Evolutionary conservation across 92 coral and sea anemone species (phyloP).

Genomic region (Palythoa grandiflora): DNA sequence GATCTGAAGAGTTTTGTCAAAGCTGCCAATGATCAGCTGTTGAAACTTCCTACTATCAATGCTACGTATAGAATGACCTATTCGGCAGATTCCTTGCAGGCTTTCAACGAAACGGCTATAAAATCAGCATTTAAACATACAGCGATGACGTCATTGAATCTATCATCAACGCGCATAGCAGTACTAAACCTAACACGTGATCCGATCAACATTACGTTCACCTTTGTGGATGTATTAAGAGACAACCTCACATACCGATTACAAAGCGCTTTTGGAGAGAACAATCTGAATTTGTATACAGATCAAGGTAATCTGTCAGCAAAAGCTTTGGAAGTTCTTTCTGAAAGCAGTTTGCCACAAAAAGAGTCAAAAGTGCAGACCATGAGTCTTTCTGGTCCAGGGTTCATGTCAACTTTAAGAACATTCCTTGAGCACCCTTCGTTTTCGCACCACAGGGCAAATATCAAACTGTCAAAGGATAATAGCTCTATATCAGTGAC

Average conservation of each 20-base stretch:
- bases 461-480: constrained; percentile 64
- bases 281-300: constrained; percentile 1
- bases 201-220: constrained; percentile 20
- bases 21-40: background rate
- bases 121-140: constrained; percentile 1
- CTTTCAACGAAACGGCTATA: constrained; percentile 24
- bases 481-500: constrained; percentile 56
- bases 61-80: constrained; percentile 1
- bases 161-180: background rate
- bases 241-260: constrained; percentile 13
- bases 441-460: constrained; percentile 64
- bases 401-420: constrained; percentile 50
- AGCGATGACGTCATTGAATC: constrained; percentile 12
- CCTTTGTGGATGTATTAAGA: constrained; percentile 11
- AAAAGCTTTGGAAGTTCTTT: background rate
- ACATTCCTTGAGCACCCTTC: constrained; percentile 55
- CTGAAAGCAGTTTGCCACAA: background rate
- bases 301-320: background rate
- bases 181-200: constrained; percentile 11
- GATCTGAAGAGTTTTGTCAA: constrained; percentile 47
- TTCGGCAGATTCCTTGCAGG: background rate
- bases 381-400: constrained; percentile 37
- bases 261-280: constrained; percentile 21
- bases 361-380: background rate
- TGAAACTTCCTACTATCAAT: background rate